Conservation (phyloP, 2,888 invertebrate species). For the Trissolcus brochymenae region DNA sequence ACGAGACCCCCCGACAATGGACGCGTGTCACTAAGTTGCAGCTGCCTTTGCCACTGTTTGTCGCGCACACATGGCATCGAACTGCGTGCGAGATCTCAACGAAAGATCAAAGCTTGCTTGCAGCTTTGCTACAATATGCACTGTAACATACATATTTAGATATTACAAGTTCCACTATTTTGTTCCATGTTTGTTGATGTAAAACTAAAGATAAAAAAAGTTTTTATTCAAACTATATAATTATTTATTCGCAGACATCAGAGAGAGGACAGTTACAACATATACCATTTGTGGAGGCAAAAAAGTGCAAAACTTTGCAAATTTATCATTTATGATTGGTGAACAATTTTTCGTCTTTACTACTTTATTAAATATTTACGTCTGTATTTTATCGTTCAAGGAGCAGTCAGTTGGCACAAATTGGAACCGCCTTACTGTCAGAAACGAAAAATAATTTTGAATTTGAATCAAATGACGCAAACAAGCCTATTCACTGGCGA, state of each 20-base stretch:
- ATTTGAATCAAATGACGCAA: constrained; percentile 12
- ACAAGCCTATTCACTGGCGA: background rate
- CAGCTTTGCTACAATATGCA: constrained; percentile 53
- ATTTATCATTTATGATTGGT: too few relatives aligned
- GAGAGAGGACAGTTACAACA: background rate
- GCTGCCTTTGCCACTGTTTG: constrained; percentile 73
- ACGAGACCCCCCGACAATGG: constrained; percentile 74
- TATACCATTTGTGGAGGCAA: too few relatives aligned
- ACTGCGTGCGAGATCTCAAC: constrained; percentile 58
- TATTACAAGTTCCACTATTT: constrained; percentile 36
- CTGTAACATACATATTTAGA: constrained; percentile 28
- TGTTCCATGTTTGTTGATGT: constrained; percentile 1
- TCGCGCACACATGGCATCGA: constrained; percentile 72
- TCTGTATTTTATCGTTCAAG: background rate
- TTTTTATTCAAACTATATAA: background rate
- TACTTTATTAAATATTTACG: background rate
- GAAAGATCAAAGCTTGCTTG: constrained; percentile 56
- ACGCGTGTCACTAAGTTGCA: constrained; percentile 75
- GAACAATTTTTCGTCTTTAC: too few relatives aligned
- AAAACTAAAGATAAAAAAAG: background rate
- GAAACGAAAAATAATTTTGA: constrained; percentile 8
- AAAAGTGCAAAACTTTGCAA: too few relatives aligned
- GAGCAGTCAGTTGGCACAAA: background rate
- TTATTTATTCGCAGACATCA: background rate
- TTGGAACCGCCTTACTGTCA: background rate